Evolutionary conservation across 2,888 invertebrate species (phyloP), one percentile per base, ranked within the genome.

Genomic region (Pollenia griseotomentosa): DNA sequence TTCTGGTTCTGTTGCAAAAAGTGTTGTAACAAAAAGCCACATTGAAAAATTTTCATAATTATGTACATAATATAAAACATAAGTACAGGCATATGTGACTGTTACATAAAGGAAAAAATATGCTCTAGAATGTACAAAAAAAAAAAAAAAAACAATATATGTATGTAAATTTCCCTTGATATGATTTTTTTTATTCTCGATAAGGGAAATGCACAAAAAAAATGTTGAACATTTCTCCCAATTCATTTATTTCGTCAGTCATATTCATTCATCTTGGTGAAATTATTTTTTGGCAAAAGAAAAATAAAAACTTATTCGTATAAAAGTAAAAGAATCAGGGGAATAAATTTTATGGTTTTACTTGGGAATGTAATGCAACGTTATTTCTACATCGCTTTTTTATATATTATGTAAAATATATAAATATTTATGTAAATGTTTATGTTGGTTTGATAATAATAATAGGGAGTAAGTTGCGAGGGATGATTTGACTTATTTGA

Each of bases 181-280:
- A 6, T 33, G 33, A 33, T 33, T 33, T 33, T 33, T 33, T 33
- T 33, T 33, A 33, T 33, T 33, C 33, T 33, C 33, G 33, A 6
- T 33, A 33, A 33, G 33, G 33, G 33, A 33, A 33, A 33, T 33
- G 33, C 33, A 33, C 33, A 33, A 33, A 4, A 19, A 5, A 33
- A 33, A 33, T 33, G 5, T 33, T 33, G 33, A 33, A 33, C 4
- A 33, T 33, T 59, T 33, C 23, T 12, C 23, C 19, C 23, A 57
- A 57, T 57, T 57, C 57, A 57, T 57, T 59, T 59, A 57, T 55
- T 5, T 33, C 33, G 59, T 42, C 61, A 42, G 42, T 63, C 33
- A 61, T 14, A 33, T 6, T 33, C 33, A 33, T 33, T 33, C 33
- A 33, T 63, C 9, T 42, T 9, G 61, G 40, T 63, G 40, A 33